Evolutionary conservation across 2,888 invertebrate genomes (phyloP).

Genomic region (Cheilosia vulpina): DNA sequence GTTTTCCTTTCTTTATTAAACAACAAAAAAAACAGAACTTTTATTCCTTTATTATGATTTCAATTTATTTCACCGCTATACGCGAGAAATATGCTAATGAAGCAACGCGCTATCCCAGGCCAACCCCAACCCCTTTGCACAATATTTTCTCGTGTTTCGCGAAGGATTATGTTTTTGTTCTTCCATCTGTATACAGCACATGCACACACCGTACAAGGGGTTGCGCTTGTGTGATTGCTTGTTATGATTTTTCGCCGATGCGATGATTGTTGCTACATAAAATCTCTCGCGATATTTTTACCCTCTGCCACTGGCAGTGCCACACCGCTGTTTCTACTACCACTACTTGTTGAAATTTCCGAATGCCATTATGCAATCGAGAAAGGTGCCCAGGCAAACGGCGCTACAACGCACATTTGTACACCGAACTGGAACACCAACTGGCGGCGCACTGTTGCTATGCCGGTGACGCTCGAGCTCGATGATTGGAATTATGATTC

Average conservation of each 20-base stretch:
- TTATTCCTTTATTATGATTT: slow-evolving; percentile 61
- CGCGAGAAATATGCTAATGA: slow-evolving; percentile 74
- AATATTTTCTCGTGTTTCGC: slow-evolving; percentile 26
- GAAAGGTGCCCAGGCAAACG: slow-evolving; percentile 52
- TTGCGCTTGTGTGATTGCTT: neutral
- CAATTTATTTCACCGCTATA: slow-evolving; percentile 61
- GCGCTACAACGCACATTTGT: too few species aligned
- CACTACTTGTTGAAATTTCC: slow-evolving; percentile 66
- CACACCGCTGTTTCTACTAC: neutral
- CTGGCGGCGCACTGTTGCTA: slow-evolving; percentile 60
- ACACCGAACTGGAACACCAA: slow-evolving; percentile 21
- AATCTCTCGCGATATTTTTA: slow-evolving; percentile 7
- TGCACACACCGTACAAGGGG: slow-evolving; percentile 18
- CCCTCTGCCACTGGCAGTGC: slow-evolving; percentile 16
- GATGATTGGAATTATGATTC: slow-evolving; percentile 67
- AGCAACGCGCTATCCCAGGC: slow-evolving; percentile 15
- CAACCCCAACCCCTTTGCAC: slow-evolving; percentile 47
- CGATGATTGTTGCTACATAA: slow-evolving; percentile 41
- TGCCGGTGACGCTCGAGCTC: slow-evolving; percentile 53
- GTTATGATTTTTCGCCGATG: slow-evolving; percentile 40
- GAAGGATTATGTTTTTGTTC: slow-evolving; percentile 46
- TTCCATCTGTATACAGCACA: slow-evolving; percentile 18
- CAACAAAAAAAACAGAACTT: slow-evolving; percentile 31
- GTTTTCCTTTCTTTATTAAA: slow-evolving; percentile 38
- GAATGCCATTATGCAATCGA: slow-evolving; percentile 69